A percentile compares a stretch with the other conserved stretches of the same genome.
Evolutionary conservation across 2,113 vertebrate genomes (phyloP).

Genomic region (Chunga burmeisteri): DNA sequence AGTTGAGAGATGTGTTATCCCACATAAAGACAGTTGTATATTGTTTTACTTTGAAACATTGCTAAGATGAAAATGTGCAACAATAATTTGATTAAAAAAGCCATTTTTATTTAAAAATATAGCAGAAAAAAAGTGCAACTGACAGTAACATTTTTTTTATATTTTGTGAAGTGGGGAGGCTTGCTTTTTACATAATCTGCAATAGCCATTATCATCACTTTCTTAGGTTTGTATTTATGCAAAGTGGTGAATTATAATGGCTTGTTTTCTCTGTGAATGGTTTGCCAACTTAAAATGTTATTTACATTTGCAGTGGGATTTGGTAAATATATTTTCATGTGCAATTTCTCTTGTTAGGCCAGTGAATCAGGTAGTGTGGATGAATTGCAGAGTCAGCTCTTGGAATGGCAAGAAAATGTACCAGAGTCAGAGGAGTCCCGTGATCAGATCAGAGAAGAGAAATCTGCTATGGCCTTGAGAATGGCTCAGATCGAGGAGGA

Average conservation of each 20-base stretch:
- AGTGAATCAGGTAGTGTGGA: slow-evolving; percentile 89
- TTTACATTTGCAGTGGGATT: neutral
- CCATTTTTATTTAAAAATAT: neutral
- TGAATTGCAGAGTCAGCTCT: slow-evolving; percentile 82
- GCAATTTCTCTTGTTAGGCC: slow-evolving; percentile 65
- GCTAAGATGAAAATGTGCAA: neutral
- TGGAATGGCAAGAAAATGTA: slow-evolving; percentile 89
- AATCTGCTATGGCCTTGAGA: slow-evolving; percentile 78
- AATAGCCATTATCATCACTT: neutral
- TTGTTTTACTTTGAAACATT: neutral
- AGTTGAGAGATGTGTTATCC: neutral
- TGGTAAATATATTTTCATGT: neutral
- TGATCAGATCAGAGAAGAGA: slow-evolving; percentile 81
- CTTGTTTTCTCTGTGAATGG: neutral
- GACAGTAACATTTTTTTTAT: neutral
- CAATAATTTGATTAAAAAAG: neutral
- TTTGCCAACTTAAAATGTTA: neutral
- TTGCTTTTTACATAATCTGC: neutral
- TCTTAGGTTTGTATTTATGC: neutral
- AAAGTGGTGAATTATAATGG: neutral
- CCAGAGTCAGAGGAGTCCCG: slow-evolving; percentile 75
- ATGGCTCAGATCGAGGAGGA: slow-evolving; percentile 92
- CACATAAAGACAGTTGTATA: neutral
- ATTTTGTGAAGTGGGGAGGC: rapidly evolving
- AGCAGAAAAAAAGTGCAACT: neutral